These are phyloP conservation scores for Luperina nickerlii DNA, from an alignment of 2,888 invertebrate genomes.

Conservation along the genomic window DNA sequence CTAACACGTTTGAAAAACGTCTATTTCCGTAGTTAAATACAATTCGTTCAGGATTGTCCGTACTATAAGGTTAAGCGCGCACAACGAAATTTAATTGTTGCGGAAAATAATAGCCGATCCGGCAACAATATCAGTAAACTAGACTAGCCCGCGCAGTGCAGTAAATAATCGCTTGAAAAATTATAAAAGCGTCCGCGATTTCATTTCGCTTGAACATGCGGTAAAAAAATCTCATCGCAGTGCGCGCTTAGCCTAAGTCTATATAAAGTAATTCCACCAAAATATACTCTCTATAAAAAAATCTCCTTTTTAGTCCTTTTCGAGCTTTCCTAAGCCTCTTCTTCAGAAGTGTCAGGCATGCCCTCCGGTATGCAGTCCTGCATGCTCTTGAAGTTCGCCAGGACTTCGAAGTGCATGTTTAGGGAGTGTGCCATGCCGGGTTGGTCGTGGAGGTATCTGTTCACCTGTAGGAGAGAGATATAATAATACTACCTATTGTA, in stretches of 20 bases:
- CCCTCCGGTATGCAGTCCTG: constrained; percentile 68
- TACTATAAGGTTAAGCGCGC: background rate
- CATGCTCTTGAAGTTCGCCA: constrained; percentile 90
- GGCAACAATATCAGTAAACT: background rate
- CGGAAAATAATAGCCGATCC: background rate
- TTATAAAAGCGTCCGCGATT: too few species aligned
- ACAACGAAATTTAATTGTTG: background rate
- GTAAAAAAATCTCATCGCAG: background rate
- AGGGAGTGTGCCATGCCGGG: constrained; percentile 87
- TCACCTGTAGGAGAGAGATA: constrained; percentile 69
- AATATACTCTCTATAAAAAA: background rate
- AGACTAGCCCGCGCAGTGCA: background rate
- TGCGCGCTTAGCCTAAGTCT: background rate
- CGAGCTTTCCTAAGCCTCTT: constrained; percentile 37
- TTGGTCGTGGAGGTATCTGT: constrained; percentile 77
- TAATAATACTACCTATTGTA: too few species aligned
- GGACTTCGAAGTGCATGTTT: constrained; percentile 94
- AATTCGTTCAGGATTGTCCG: background rate
- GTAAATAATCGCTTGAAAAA: too few species aligned
- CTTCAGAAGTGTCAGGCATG: constrained; percentile 68
- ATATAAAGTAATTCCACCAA: constrained; percentile 22
- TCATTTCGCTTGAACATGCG: too few species aligned
- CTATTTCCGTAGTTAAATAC: background rate
- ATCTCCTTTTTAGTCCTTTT: background rate
- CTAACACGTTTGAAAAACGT: background rate